Percentiles rank a stretch among this genome's conserved stretches.
These are phyloP conservation scores for Aldabrachelys gigantea DNA, from an alignment of 2,113 vertebrate genomes.

Conservation along the genomic window DNA sequence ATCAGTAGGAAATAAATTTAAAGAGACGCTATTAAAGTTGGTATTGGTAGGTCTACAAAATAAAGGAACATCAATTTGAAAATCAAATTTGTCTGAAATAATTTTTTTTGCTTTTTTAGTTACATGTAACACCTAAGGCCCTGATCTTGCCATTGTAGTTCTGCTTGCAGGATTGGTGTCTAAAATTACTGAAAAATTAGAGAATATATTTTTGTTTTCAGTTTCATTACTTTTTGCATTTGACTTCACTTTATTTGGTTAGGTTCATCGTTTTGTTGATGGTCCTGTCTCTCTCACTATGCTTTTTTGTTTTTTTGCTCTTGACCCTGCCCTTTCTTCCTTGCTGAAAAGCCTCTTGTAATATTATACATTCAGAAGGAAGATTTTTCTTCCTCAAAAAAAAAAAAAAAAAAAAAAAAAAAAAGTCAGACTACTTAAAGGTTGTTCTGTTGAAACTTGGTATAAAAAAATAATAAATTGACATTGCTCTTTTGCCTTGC, in stretches of 20 bases:
- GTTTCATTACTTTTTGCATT: not conserved
- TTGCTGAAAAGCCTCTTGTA: not conserved
- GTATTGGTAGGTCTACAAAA: not conserved
- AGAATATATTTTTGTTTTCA: not conserved
- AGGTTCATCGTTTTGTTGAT: not conserved
- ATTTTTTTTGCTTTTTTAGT: not conserved
- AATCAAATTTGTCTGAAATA: not conserved
- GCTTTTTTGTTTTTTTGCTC: not conserved
- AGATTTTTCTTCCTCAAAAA: too few relatives aligned
- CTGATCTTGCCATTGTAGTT: not conserved
- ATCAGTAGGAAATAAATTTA: not conserved
- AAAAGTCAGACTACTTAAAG: not conserved
- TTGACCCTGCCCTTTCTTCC: not conserved
- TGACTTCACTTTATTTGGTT: not conserved
- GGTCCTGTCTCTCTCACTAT: not conserved
- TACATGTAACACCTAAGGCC: accelerated
- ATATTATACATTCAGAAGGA: not conserved
- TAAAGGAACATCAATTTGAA: not conserved
- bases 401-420: not conserved
- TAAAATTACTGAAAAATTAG: not conserved
- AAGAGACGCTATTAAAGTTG: not conserved
- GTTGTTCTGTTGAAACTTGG: not conserved
- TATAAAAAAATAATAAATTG: not conserved
- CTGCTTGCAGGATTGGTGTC: not conserved
- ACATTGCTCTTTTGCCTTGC: accelerated